phyloP scores from a whole-genome alignment of 2,797 vertebrate species.

The Tinamus major region DNA sequence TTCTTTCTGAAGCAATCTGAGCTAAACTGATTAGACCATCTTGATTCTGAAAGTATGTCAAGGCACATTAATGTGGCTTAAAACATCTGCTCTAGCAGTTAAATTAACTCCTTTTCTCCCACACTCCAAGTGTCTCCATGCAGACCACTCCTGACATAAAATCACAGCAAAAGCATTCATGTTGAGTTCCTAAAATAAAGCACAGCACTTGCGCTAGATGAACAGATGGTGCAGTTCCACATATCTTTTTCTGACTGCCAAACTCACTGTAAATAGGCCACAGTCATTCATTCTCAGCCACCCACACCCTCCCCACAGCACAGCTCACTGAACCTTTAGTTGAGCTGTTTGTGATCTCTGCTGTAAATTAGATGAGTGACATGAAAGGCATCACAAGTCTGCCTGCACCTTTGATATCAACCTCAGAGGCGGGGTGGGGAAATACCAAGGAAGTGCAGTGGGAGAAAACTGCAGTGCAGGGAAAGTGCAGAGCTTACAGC shows the following conservation, averaged over 20 bases:
- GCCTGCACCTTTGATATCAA: background rate
- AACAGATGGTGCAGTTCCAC: conserved; percentile 65
- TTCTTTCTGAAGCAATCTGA: background rate
- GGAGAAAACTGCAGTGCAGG: background rate
- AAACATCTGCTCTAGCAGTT: conserved; percentile 44
- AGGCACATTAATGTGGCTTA: conserved; percentile 4
- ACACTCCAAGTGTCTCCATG: background rate
- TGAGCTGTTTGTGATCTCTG: background rate
- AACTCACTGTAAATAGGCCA: conserved; percentile 49
- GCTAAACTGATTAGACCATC: background rate
- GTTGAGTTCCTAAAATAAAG: conserved; percentile 60
- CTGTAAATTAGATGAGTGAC: background rate
- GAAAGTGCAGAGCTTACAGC: background rate
- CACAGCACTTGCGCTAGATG: conserved; percentile 16
- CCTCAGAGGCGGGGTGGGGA: background rate
- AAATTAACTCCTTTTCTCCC: background rate
- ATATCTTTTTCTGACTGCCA: conserved; percentile 13
- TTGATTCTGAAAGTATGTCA: background rate
- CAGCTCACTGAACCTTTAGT: background rate
- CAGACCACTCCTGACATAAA: background rate
- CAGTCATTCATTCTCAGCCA: conserved; percentile 58
- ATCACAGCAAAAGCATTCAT: background rate
- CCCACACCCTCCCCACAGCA: conserved; percentile 16
- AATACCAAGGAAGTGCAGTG: background rate
- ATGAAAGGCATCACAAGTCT: background rate